Evolutionary conservation across 1,140 invertebrate species (phyloP).

Genomic region (Gryon sp.): DNA sequence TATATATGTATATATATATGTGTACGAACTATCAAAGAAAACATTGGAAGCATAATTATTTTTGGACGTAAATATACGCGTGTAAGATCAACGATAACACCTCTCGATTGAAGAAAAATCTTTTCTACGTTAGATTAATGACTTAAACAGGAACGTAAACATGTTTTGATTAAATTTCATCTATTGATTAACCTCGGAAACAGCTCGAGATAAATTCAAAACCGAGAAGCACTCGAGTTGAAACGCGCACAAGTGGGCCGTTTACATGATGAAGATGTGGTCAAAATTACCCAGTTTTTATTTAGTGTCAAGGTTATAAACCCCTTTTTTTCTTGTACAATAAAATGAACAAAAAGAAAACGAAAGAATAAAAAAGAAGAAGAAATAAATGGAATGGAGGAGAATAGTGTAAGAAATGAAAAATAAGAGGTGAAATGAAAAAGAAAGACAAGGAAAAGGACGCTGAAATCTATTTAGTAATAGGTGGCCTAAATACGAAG

Average conservation of each 20-base stretch:
- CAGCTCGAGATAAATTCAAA: slow-evolving; percentile 1
- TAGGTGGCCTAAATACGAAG: slow-evolving; percentile 59
- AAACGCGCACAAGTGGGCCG: slow-evolving; percentile 3
- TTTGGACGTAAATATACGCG: too few species aligned
- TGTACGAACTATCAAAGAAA: too few species aligned
- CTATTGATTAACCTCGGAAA: slow-evolving; percentile 20
- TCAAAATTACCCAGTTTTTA: slow-evolving; percentile 16
- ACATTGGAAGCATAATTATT: too few species aligned
- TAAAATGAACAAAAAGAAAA: background rate
- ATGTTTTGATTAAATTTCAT: slow-evolving; percentile 37
- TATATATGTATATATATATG: too few species aligned
- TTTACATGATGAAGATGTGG: slow-evolving; percentile 2
- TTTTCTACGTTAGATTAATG: background rate
- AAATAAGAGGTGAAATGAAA: slow-evolving; percentile 17
- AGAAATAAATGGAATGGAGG: slow-evolving; percentile 8
- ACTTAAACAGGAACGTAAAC: slow-evolving; percentile 19
- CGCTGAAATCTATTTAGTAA: slow-evolving; percentile 43
- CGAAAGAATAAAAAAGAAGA: too few species aligned
- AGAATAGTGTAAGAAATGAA: background rate
- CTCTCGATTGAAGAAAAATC: slow-evolving; percentile 1
- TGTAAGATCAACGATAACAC: too few species aligned
- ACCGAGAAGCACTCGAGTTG: background rate
- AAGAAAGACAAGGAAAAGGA: slow-evolving; percentile 35
- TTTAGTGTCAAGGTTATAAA: slow-evolving; percentile 28
- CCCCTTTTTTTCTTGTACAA: background rate